Evolutionary conservation across 2,113 vertebrate genomes (phyloP).

Genomic region (Pheucticus melanocephalus): DNA sequence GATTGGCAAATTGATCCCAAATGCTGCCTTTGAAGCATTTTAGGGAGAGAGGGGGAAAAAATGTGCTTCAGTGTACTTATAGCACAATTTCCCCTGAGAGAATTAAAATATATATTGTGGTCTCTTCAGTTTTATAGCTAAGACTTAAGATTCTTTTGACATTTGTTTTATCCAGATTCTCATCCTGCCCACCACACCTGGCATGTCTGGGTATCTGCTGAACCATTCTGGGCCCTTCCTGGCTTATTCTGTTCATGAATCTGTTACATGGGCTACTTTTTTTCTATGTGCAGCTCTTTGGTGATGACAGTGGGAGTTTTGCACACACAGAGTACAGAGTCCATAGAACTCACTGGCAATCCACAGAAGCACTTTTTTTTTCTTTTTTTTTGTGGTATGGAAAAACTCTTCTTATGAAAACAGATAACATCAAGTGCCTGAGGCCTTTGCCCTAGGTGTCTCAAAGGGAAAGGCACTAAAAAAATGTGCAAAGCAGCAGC

Average conservation of each 20-base stretch:
- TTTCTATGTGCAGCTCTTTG: neutral
- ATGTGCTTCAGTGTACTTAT: neutral
- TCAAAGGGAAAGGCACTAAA: slow-evolving; percentile 46
- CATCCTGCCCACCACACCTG: neutral
- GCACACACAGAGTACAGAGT: neutral
- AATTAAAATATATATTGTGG: neutral
- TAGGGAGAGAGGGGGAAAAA: neutral
- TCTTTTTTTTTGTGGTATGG: neutral
- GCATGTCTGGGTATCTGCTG: neutral
- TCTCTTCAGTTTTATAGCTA: neutral
- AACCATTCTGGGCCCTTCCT: neutral
- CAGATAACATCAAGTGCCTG: slow-evolving; percentile 54
- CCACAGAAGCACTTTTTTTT: neutral
- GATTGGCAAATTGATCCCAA: neutral
- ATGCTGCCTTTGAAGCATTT: neutral
- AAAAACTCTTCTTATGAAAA: slow-evolving; percentile 32
- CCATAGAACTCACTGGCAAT: neutral
- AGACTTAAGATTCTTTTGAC: neutral
- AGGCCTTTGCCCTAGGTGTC: slow-evolving; percentile 55
- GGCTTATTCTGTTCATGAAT: neutral
- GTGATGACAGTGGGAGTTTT: neutral
- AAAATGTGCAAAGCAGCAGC: slow-evolving; percentile 61
- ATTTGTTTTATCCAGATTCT: neutral
- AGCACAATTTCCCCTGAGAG: neutral
- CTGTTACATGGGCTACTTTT: neutral